These are phyloP conservation scores for Callipepla californica DNA, from an alignment of 2,113 vertebrate species.

Conservation along the genomic window DNA sequence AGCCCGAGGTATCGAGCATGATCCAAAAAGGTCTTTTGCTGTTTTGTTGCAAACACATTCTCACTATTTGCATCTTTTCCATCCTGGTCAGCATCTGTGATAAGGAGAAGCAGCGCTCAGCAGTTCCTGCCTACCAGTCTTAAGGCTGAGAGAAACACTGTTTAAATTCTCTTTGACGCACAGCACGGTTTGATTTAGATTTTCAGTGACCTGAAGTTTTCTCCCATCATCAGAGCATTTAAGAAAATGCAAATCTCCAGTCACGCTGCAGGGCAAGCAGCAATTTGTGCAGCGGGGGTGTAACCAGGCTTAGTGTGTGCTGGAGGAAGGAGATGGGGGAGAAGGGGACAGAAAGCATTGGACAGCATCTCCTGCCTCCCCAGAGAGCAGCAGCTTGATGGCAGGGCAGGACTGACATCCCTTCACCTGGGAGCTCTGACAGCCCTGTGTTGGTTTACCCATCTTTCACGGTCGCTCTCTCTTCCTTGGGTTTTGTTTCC, in stretches of 20 bases:
- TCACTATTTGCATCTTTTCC: neutral
- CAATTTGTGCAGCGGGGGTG: neutral
- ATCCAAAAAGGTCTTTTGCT: neutral
- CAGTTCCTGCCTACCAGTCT: neutral
- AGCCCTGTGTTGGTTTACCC: neutral
- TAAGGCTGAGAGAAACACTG: neutral
- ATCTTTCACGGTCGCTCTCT: neutral
- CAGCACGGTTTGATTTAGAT: constrained; percentile 37
- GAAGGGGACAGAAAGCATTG: neutral
- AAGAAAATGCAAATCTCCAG: neutral
- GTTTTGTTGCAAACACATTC: neutral
- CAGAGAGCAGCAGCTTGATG: neutral
- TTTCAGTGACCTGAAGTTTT: constrained; percentile 30
- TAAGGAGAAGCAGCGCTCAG: neutral
- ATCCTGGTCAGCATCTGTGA: neutral
- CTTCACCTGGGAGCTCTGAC: neutral
- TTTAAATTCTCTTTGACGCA: constrained; percentile 12
- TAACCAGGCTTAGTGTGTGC: neutral
- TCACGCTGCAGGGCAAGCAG: neutral
- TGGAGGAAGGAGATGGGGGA: neutral
- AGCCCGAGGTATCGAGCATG: neutral
- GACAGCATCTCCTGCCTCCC: neutral
- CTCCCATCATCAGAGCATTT: neutral
- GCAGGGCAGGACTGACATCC: neutral
- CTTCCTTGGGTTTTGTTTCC: neutral